Percentiles rank a stretch among this genome's conserved stretches.
phyloP scores from a whole-genome alignment of 1,140 invertebrate species.

The Drosophila ficusphila region DNA sequence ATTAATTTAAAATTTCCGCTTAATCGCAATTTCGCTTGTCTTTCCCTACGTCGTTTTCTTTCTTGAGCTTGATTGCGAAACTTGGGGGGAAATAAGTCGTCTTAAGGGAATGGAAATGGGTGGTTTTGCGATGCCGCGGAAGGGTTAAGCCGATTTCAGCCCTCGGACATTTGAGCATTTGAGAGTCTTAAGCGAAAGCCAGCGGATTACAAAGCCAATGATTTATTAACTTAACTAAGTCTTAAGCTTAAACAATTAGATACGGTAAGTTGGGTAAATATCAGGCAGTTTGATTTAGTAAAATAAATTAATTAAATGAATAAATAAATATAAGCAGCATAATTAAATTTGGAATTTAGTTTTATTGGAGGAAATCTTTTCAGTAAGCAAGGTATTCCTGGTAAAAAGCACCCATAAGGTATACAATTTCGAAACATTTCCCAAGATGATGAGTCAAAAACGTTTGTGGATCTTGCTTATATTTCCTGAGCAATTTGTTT shows the following conservation, averaged over 20 bases:
- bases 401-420: neutral
- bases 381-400: too few relatives aligned
- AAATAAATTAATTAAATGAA: neutral
- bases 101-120: slow-evolving; percentile 7
- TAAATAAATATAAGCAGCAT: too few relatives aligned
- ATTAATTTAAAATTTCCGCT: slow-evolving; percentile 82
- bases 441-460: neutral
- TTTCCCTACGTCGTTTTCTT: slow-evolving; percentile 10
- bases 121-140: slow-evolving; percentile 4
- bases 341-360: too few relatives aligned
- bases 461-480: neutral
- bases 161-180: slow-evolving; percentile 32
- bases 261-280: neutral
- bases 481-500: slow-evolving; percentile 1
- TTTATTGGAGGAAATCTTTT: too few relatives aligned
- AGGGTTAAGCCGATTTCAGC: slow-evolving; percentile 35
- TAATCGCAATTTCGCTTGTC: slow-evolving; percentile 62
- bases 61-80: slow-evolving; percentile 25
- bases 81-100: slow-evolving; percentile 44
- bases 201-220: slow-evolving; percentile 27
- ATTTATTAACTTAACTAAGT: slow-evolving; percentile 8
- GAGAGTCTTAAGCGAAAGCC: slow-evolving; percentile 27
- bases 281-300: neutral
- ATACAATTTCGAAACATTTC: neutral
- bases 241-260: slow-evolving; percentile 14